Conservation (phyloP, 2,113 vertebrate species). For the Felis catus region F.catus_Fca126_mat1.0 CM031415.1:167528501-167529000, state of each 20-base stretch:
- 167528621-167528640: neutral
- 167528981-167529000: constrained; percentile 63
- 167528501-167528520: neutral
- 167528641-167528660: neutral
- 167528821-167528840: neutral
- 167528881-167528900: constrained; percentile 87
- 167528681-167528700: neutral
- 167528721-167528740: neutral
- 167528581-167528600: neutral
- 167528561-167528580: neutral
- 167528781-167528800: neutral
- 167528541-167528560: neutral
- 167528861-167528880: constrained; percentile 86
- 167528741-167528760: neutral
- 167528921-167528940: constrained; percentile 66
- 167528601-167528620: neutral
- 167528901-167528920: constrained; percentile 78
- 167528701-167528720: neutral
- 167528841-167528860: constrained; percentile 85
- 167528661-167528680: neutral
- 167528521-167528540: neutral
- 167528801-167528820: neutral
- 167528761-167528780: neutral
- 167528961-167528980: constrained; percentile 61
- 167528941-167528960: constrained; percentile 74